Evolutionary conservation across 1,140 invertebrate species (phyloP).

Genomic region (Probaryconus sp.): DNA sequence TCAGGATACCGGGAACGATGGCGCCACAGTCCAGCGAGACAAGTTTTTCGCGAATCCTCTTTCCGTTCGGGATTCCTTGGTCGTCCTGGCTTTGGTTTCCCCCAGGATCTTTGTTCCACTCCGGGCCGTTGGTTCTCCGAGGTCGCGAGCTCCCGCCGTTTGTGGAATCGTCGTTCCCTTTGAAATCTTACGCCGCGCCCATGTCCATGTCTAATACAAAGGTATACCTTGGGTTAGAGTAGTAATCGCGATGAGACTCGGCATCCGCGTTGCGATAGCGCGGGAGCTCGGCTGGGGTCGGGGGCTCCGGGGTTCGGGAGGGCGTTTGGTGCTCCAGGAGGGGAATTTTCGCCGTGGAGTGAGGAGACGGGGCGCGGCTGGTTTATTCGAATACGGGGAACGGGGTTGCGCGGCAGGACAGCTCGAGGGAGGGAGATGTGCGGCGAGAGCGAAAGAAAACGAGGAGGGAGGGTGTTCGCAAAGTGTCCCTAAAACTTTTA

Average conservation of each 20-base stretch:
- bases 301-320: slow-evolving; percentile 15
- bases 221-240: slow-evolving; percentile 33
- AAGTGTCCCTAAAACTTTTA: slow-evolving; percentile 84
- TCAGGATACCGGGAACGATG: no score
- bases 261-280: no score
- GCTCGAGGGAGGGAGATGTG: slow-evolving; percentile 64
- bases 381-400: slow-evolving; percentile 45
- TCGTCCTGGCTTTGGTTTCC: no score
- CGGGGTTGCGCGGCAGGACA: slow-evolving; percentile 48
- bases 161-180: slow-evolving; percentile 13
- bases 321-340: no score
- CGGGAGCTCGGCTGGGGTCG: slow-evolving; percentile 45
- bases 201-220: slow-evolving; percentile 38
- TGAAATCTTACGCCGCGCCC: slow-evolving; percentile 46
- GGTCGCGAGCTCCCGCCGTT: slow-evolving; percentile 36
- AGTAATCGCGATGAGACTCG: slow-evolving; percentile 21
- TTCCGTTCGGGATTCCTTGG: no score
- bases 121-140: no score
- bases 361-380: slow-evolving; percentile 35
- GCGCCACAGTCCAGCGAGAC: no score
- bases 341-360: slow-evolving; percentile 16
- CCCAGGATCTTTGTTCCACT: no score
- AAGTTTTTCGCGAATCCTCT: no score
- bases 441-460: slow-evolving; percentile 63
- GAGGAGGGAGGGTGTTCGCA: slow-evolving; percentile 78